These are phyloP conservation scores for Pseudochaenichthys georgianus DNA, from an alignment of 2,797 vertebrate species.

Conservation along the genomic window DNA sequence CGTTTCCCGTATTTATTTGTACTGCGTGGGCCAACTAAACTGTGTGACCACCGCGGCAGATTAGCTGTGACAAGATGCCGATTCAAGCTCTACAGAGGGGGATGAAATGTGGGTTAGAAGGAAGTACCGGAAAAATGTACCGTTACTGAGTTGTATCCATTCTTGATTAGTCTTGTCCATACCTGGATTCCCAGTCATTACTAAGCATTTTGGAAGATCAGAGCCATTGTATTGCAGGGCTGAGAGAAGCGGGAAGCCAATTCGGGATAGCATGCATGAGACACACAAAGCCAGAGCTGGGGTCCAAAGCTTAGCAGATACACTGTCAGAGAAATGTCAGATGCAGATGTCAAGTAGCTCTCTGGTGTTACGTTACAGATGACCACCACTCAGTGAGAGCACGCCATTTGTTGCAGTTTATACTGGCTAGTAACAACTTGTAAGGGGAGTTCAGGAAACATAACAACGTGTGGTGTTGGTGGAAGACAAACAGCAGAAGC, in stretches of 20 bases:
- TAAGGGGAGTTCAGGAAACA: constrained; percentile 30
- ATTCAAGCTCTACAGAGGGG: constrained; percentile 50
- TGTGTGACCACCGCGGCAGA: constrained; percentile 54
- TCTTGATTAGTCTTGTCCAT: constrained; percentile 56
- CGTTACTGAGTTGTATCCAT: constrained; percentile 26
- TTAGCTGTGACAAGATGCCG: constrained; percentile 66
- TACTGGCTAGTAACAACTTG: constrained; percentile 46
- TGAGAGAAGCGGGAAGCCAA: constrained; percentile 50
- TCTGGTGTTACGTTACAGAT: constrained; percentile 52
- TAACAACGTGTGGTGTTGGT: constrained; percentile 51
- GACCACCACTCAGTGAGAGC: constrained; percentile 59
- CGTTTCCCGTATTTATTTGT: constrained; percentile 72
- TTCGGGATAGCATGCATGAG: constrained; percentile 41
- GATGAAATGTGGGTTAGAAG: constrained; percentile 16
- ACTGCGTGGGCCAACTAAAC: constrained; percentile 48
- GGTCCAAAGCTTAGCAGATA: constrained; percentile 51
- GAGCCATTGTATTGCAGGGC: constrained; percentile 44
- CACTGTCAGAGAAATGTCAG: constrained; percentile 55
- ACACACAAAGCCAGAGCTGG: constrained; percentile 39
- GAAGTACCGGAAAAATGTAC: constrained; percentile 3
- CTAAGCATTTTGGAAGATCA: constrained; percentile 61
- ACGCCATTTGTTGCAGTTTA: constrained; percentile 64
- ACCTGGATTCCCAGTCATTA: constrained; percentile 68
- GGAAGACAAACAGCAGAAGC: constrained; percentile 42
- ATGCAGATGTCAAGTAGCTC: constrained; percentile 48